phyloP scores from a whole-genome alignment of 2,797 vertebrate species.

The Delichon dasypus region DNA sequence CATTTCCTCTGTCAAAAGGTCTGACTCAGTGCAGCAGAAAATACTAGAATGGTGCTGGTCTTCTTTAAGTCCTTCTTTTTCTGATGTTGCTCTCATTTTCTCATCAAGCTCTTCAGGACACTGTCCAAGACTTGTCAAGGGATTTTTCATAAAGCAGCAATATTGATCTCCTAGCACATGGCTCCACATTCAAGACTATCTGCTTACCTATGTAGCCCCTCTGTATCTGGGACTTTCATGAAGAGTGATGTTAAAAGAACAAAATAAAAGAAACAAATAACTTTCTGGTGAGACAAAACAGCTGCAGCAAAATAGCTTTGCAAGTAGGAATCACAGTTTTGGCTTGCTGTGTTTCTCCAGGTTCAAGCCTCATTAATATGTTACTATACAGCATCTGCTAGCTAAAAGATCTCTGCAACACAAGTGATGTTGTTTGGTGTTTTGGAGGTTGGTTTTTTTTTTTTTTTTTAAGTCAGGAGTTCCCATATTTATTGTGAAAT shows the following conservation, averaged over 20 bases:
- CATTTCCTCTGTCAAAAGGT: neutral
- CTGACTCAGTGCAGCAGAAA: neutral
- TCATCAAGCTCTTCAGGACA: neutral
- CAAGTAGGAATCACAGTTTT: neutral
- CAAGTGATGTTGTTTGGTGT: neutral
- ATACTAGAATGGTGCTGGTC: neutral
- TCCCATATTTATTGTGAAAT: neutral
- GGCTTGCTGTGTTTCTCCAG: neutral
- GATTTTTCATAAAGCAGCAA: neutral
- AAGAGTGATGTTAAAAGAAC: neutral
- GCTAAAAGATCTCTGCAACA: neutral
- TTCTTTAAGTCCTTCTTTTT: neutral
- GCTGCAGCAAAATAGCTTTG: neutral
- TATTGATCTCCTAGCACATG: neutral
- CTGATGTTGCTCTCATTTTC: neutral
- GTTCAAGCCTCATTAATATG: neutral
- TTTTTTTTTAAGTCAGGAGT: neutral
- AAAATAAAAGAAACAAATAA: neutral
- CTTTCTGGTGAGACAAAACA: neutral
- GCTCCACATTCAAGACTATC: neutral
- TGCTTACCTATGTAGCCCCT: neutral
- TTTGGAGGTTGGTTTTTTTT: too few relatives aligned
- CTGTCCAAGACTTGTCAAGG: neutral
- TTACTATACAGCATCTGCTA: neutral
- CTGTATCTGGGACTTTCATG: neutral